Evolutionary conservation across 2,888 invertebrate species (phyloP).

Genomic region (Pharmacophagus antenor): DNA sequence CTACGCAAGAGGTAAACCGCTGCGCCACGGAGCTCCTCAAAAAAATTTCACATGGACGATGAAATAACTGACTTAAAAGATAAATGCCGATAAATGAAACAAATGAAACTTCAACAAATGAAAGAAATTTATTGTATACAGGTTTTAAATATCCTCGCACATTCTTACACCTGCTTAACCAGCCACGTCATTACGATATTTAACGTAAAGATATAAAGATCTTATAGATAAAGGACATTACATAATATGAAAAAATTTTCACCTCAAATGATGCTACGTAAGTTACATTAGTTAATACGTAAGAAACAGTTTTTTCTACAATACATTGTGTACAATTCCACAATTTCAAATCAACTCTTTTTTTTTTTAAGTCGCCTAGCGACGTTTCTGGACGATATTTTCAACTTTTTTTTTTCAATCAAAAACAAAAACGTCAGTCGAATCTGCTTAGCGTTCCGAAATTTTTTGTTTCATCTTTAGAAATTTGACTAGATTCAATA

Average conservation of each 20-base stretch:
- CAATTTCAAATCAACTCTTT: conserved; percentile 65
- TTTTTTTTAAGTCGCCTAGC: conserved; percentile 67
- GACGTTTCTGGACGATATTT: conserved; percentile 72
- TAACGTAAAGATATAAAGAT: conserved; percentile 76
- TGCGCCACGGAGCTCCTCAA: too few species aligned
- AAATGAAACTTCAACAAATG: conserved; percentile 74
- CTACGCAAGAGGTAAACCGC: too few species aligned
- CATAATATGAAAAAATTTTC: conserved; percentile 68
- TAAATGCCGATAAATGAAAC: conserved; percentile 58
- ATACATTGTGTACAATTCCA: conserved; percentile 69
- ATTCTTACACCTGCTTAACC: conserved; percentile 75
- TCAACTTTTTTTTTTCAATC: conserved; percentile 48
- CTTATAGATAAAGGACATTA: conserved; percentile 74
- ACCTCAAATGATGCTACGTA: conserved; percentile 62
- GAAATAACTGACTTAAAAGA: too few species aligned
- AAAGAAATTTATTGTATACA: conserved; percentile 82
- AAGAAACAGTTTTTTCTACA: conserved; percentile 51
- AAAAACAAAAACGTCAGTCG: conserved; percentile 65
- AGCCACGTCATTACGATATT: conserved; percentile 71
- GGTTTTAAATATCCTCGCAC: conserved; percentile 80
- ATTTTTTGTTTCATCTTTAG: conserved; percentile 50
- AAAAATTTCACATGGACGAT: too few species aligned
- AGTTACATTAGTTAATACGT: conserved; percentile 59
- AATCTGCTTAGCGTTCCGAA: conserved; percentile 63
- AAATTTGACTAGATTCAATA: conserved; percentile 80